Conservation (phyloP, 2,797 vertebrate genomes). For the Podargus strigoides region DNA sequence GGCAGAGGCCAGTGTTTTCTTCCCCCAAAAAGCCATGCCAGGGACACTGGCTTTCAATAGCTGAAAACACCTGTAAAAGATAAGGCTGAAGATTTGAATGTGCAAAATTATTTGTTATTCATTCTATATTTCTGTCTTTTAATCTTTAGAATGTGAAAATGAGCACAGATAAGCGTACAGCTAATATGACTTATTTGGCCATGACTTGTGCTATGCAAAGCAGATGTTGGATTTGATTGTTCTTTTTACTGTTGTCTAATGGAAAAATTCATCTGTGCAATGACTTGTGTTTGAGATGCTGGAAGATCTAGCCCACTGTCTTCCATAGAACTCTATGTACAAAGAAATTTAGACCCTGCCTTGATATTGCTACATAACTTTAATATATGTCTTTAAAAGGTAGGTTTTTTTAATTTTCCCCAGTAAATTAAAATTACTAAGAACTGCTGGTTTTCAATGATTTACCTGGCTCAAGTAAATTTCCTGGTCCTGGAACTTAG, state of each 20-base stretch:
- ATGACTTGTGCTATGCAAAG: background rate
- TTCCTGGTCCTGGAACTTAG: background rate
- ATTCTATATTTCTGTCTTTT: background rate
- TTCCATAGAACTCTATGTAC: background rate
- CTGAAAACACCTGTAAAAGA: background rate
- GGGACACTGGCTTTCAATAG: background rate
- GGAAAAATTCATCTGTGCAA: background rate
- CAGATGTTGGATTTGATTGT: background rate
- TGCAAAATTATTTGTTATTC: background rate
- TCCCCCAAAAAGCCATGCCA: background rate
- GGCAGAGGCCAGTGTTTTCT: background rate
- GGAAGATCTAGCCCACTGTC: background rate
- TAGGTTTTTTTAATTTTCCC: background rate
- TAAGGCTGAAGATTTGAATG: background rate
- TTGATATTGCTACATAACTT: background rate
- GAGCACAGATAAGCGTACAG: background rate
- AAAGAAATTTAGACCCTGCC: background rate
- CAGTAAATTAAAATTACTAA: background rate
- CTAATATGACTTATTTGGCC: background rate
- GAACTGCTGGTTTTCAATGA: background rate
- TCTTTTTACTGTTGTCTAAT: background rate
- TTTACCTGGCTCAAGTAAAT: background rate
- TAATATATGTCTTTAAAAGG: background rate
- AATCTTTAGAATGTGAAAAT: background rate
- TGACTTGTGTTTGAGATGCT: background rate